Conservation (phyloP, 1,140 invertebrate species). For the Procambarus clarkii region DNA sequence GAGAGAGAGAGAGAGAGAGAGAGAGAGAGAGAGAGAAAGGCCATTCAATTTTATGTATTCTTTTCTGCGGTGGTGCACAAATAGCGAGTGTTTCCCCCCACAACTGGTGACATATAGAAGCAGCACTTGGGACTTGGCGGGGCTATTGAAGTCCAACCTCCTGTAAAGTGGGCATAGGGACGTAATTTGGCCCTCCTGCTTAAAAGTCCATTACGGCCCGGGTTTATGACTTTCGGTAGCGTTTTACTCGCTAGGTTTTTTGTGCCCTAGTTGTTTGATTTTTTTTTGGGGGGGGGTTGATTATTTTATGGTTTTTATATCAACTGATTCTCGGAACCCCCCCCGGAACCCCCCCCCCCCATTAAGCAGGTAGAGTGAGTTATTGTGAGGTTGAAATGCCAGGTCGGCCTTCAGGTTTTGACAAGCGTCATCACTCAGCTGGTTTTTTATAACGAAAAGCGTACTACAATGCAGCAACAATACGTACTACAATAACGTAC, state of each 20-base stretch:
- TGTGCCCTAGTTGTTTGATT: neutral
- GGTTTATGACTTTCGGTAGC: conserved; percentile 26
- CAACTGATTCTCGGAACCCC: too few relatives aligned
- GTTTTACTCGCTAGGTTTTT: neutral
- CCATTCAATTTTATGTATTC: conserved; percentile 58
- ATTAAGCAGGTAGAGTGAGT: too few relatives aligned
- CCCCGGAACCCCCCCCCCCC: too few relatives aligned
- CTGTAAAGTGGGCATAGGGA: conserved; percentile 29
- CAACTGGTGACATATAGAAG: neutral
- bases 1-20: too few relatives aligned
- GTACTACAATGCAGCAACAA: too few relatives aligned
- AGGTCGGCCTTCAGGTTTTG: too few relatives aligned
- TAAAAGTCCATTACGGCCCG: conserved; percentile 34
- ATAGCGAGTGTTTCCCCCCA: conserved; percentile 28
- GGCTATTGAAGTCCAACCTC: conserved; percentile 11
- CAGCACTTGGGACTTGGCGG: conserved; percentile 6
- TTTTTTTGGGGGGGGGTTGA: too few relatives aligned
- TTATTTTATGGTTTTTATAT: neutral
- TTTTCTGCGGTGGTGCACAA: conserved; percentile 39
- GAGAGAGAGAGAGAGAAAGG: neutral
- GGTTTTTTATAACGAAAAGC: too few relatives aligned
- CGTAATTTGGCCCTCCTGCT: conserved; percentile 44
- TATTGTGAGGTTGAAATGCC: too few relatives aligned
- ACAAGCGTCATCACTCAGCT: too few relatives aligned
- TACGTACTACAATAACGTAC: too few relatives aligned